phyloP scores from a whole-genome alignment of 2,113 vertebrate genomes.

The Halichoerus grypus region DNA sequence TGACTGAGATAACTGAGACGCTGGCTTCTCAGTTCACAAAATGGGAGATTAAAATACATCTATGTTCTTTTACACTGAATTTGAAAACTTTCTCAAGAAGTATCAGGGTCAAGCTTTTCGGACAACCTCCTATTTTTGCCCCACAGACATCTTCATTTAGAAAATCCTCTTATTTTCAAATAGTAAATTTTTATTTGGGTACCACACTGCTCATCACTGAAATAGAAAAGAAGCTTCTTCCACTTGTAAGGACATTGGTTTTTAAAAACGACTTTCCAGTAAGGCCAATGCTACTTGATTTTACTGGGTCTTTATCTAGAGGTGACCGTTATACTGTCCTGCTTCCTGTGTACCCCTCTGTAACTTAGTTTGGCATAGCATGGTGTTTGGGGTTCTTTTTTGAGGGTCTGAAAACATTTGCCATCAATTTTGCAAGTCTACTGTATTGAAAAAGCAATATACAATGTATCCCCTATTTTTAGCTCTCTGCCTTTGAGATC shows the following conservation, averaged over 20 bases:
- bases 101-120: not conserved
- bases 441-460: conserved; percentile 86
- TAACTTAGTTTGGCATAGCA: conserved; percentile 46
- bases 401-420: conserved; percentile 72
- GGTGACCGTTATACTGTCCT: not conserved
- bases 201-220: not conserved
- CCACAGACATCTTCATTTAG: not conserved
- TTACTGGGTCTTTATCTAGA: conserved; percentile 43
- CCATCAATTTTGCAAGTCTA: conserved; percentile 73
- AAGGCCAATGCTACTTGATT: not conserved
- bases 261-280: not conserved
- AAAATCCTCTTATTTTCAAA: not conserved
- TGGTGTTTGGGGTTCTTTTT: conserved; percentile 74
- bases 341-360: conserved; percentile 60
- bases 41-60: not conserved
- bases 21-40: not conserved
- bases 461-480: conserved; percentile 75
- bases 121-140: not conserved
- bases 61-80: not conserved
- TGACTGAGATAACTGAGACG: not conserved
- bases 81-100: conserved; percentile 55
- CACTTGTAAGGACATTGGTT: not conserved
- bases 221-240: not conserved
- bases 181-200: not conserved
- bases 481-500: conserved; percentile 75